These are phyloP conservation scores for Andrena fulva DNA, from an alignment of 2,888 invertebrate genomes.

Conservation along the genomic window DNA sequence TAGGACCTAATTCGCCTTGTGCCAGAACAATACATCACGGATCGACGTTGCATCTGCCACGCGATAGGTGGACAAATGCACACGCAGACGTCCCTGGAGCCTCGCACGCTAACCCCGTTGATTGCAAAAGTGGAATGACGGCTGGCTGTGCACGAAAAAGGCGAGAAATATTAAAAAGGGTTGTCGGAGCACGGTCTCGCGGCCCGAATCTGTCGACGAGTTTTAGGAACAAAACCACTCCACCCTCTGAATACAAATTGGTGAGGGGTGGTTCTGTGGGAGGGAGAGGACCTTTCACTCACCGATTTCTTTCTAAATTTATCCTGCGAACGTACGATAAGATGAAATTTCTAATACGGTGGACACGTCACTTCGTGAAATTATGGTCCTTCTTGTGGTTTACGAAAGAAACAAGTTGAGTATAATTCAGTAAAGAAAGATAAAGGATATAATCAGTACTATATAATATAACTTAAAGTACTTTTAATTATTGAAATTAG, in stretches of 20 bases:
- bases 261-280: neutral
- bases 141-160: conserved; percentile 37
- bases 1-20: conserved; percentile 66
- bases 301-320: neutral
- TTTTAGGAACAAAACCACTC: conserved; percentile 43
- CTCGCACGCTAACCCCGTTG: conserved; percentile 48
- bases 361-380: neutral
- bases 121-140: conserved; percentile 64
- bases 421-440: neutral
- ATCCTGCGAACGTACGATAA: neutral
- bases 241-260: conserved; percentile 41
- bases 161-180: conserved; percentile 62
- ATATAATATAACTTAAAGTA: neutral
- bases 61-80: conserved; percentile 48
- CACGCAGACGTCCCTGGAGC: conserved; percentile 40
- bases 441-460: too few relatives aligned
- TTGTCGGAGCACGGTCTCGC: conserved; percentile 32
- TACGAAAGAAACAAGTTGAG: neutral
- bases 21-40: conserved; percentile 69
- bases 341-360: neutral
- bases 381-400: neutral
- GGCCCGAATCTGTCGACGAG: conserved; percentile 43
- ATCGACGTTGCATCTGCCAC: conserved; percentile 67
- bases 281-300: neutral
- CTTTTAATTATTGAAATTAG: neutral